A percentile compares a stretch with the other conserved stretches of the same genome.
Conservation (phyloP, 2,888 invertebrate species). For the Tortricodes alternella region DNA sequence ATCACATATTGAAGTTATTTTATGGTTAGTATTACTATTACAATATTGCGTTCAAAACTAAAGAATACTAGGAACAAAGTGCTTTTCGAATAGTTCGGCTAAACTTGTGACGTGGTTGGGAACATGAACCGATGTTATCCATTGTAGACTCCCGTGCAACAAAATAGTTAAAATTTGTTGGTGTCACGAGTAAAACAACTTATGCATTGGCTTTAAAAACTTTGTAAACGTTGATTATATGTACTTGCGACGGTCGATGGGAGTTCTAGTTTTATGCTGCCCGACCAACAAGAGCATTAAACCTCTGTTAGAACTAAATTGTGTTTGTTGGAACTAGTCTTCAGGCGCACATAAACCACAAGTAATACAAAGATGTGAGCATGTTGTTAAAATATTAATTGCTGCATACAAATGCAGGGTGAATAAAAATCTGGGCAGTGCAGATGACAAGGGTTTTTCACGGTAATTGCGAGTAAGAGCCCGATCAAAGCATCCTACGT, state of each 20-base stretch:
- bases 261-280: constrained; percentile 17
- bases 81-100: constrained; percentile 55
- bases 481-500: no score
- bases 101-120: constrained; percentile 54
- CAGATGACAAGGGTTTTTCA: background rate
- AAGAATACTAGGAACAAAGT: constrained; percentile 50
- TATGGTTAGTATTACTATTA: constrained; percentile 34
- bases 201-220: constrained; percentile 26
- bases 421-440: background rate
- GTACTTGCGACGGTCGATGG: constrained; percentile 5
- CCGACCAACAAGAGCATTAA: constrained; percentile 26
- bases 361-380: constrained; percentile 15
- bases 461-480: no score
- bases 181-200: constrained; percentile 9
- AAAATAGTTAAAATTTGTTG: constrained; percentile 23
- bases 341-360: constrained; percentile 23
- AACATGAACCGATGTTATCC: constrained; percentile 38
- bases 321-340: constrained; percentile 23
- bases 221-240: constrained; percentile 28
- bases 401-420: background rate
- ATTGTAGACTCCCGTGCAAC: constrained; percentile 5
- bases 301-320: constrained; percentile 25
- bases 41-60: constrained; percentile 68
- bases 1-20: no score
- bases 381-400: constrained; percentile 11